Conservation (phyloP, 1,140 invertebrate species). For the Atta texana region DNA sequence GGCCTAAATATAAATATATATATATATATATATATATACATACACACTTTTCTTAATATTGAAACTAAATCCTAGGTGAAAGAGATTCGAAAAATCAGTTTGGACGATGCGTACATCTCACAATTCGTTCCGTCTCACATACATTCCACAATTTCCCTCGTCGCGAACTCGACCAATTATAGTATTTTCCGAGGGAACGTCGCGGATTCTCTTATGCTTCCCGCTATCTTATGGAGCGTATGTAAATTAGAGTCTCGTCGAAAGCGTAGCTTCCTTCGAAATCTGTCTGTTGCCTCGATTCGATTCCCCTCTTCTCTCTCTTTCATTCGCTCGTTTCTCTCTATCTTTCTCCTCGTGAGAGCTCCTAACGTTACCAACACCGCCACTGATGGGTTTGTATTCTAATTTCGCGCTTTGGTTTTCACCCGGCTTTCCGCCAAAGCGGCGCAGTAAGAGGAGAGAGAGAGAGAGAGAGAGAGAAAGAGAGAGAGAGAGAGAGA, state of each 20-base stretch:
- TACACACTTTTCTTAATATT: background rate
- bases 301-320: conserved; percentile 27
- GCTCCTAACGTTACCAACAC: conserved; percentile 77
- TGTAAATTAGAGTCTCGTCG: conserved; percentile 83
- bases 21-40: too few species aligned
- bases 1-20: too few species aligned
- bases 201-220: conserved; percentile 76
- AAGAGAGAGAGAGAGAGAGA: conserved; percentile 28
- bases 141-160: conserved; percentile 76
- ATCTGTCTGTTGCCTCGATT: conserved; percentile 63
- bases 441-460: conserved; percentile 50
- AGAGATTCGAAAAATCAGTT: background rate
- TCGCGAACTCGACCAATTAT: conserved; percentile 82
- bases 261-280: conserved; percentile 75
- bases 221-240: conserved; percentile 79
- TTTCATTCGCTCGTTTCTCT: background rate
- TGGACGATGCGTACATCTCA: conserved; percentile 65
- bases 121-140: conserved; percentile 73
- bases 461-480: conserved; percentile 5
- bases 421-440: conserved; percentile 76
- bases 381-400: conserved; percentile 81
- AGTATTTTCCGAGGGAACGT: conserved; percentile 84
- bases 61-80: background rate
- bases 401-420: conserved; percentile 84
- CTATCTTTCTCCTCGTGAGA: conserved; percentile 63